Conservation (phyloP, 2,113 vertebrate species). For the Eptesicus fuscus region DNA sequence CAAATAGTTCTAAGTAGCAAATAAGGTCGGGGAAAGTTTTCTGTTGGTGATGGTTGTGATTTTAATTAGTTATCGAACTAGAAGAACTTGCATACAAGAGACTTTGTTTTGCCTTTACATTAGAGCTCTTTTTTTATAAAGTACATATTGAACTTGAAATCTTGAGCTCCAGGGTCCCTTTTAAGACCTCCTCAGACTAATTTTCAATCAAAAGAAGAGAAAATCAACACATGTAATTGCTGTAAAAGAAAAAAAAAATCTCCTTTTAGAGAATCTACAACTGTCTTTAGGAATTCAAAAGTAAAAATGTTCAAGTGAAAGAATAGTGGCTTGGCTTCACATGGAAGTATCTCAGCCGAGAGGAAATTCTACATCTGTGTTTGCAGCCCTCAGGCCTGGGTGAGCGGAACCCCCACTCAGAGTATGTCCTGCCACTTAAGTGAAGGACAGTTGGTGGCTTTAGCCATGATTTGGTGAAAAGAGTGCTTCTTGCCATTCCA, state of each 20-base stretch:
- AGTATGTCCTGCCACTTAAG: background rate
- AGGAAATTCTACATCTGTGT: background rate
- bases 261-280: constrained; percentile 37
- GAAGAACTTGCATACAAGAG: constrained; percentile 1
- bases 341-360: background rate
- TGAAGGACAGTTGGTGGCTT: constrained; percentile 61
- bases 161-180: background rate
- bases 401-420: background rate
- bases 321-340: background rate
- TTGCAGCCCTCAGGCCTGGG: background rate
- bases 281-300: constrained; percentile 41
- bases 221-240: constrained; percentile 41
- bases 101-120: background rate
- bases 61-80: constrained; percentile 65
- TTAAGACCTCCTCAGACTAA: constrained; percentile 47
- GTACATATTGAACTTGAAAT: constrained; percentile 4
- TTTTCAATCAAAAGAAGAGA: constrained; percentile 57
- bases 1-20: constrained; percentile 2
- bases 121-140: background rate
- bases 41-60: background rate
- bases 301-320: background rate
- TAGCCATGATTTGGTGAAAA: constrained; percentile 57
- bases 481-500: constrained; percentile 60
- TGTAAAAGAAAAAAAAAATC: constrained; percentile 13
- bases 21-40: constrained; percentile 49